Percentiles rank a stretch among this genome's conserved stretches.
These are phyloP conservation scores for Tachyglossus aculeatus DNA, from an alignment of 2,797 vertebrate species.

Conservation along the genomic window DNA sequence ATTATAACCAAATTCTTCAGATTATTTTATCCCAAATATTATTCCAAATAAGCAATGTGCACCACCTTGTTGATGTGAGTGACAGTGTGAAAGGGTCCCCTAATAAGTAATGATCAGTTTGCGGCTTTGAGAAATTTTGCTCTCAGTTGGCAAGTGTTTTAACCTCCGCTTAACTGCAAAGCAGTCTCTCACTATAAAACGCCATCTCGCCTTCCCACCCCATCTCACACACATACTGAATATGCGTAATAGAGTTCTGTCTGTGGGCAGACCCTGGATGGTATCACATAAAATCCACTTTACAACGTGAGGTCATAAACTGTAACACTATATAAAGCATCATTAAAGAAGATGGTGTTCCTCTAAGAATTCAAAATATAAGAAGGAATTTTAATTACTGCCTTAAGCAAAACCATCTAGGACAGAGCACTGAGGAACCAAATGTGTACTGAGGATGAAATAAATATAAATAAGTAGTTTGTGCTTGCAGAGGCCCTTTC, in stretches of 20 bases:
- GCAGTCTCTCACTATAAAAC: background rate
- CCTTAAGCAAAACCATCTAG: conserved; percentile 3
- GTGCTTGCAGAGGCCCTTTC: background rate
- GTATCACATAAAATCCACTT: background rate
- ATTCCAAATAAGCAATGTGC: conserved; percentile 16
- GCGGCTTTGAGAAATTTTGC: background rate
- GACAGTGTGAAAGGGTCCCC: background rate
- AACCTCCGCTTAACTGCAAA: background rate
- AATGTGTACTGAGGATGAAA: background rate
- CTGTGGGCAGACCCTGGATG: background rate
- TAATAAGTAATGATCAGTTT: background rate
- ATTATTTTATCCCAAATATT: conserved; percentile 33
- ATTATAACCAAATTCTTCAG: conserved; percentile 45
- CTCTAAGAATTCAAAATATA: background rate
- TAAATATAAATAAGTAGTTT: background rate
- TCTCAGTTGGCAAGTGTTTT: conserved; percentile 11
- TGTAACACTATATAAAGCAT: background rate
- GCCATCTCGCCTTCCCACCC: too few species aligned
- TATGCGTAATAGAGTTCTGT: background rate
- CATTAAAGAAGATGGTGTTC: background rate
- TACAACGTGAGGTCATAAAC: conserved; percentile 10
- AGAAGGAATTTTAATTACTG: conserved; percentile 3
- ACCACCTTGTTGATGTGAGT: conserved; percentile 31
- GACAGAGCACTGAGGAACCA: conserved; percentile 4
- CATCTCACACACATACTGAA: background rate